Base-by-base conservation (phyloP, 2,797 vertebrate genomes). In the Orestias chungarensis region DNA sequence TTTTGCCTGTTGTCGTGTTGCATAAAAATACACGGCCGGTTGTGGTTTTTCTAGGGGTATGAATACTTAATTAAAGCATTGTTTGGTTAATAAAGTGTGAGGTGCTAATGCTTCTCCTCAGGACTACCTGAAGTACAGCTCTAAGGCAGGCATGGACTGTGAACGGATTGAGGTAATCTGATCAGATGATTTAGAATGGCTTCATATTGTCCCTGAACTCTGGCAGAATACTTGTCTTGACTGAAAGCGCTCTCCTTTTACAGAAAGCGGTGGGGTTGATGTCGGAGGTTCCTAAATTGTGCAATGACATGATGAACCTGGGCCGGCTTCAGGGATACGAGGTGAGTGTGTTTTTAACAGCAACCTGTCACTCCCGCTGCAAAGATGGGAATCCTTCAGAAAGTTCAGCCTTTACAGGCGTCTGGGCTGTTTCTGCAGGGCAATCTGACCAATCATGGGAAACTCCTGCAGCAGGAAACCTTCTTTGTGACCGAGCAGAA, bases 271-370 rank as follows among this genome's bases (percentile, higher is more conserved):
- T 99, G 68, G 95, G 96, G 86, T 90, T 99, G 91, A 99, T 99
- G 98, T 99, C 97, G 91, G 96, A 99, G 94, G 98, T 99, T 81
- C 98, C 98, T 0, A 99, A 99, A 91, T 96, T 97, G 75, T 99
- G 98, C 87, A 99, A 99, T 47, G 98, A 99, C 89, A 99, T 99
- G 97, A 99, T 99, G 98, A 99, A 99, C 78, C 91, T 99, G 88
- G 98, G 98, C 68, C 95, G 97, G 65, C 94, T 99, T 77, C 97
- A 99, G 91, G 98, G 97, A 81, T 99, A 95, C 79, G 98, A 99
- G 96, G 98, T 98, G 90, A 0, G 66, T 59, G n/a, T n/a, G n/a
- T n/a, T n/a, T 57, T 42, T 18, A 54, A 33, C 12, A 11, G 7
- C 44, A 33, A 27, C 49, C 11, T 27, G 10, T 54, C n/a, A 50